Base-by-base conservation (phyloP, 1,140 invertebrate genomes). In the Coenobita brevimanus region DNA sequence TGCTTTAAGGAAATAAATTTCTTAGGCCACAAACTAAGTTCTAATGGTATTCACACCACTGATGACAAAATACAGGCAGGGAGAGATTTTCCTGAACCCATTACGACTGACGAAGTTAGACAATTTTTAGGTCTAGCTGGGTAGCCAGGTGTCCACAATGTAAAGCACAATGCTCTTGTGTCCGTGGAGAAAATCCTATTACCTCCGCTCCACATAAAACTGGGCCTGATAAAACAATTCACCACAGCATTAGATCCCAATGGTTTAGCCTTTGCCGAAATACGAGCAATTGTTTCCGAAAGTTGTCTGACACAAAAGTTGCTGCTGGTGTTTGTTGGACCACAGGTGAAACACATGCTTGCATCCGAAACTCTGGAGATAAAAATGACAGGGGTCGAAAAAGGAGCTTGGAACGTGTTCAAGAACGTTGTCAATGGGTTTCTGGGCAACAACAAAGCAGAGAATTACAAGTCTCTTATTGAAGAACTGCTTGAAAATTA, bases 201-300 rank as follows among this genome's bases (percentile, higher is more conserved):
- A 57, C 78, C 78, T 60, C 50, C 78, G 60, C 78, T 80, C 13
- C 50, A 8, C 50, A 80, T 80, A 80, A 50, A 33, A 46, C n/a
- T n/a, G n/a, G n/a, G n/a, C n/a, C n/a, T n/a, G n/a, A n/a, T n/a
- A n/a, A n/a, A n/a, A n/a, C n/a, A 50, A 80, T 80, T 80, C 24
- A 21, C 60, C 3, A 80, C 54, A 80, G 78, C 50, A 21, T 15
- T 80, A 57, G 78, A 80, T 80, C 78, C 30, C 78, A 80, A 33
- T 80, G 78, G 78, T 57, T 43, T 57, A 6, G 54, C 46, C 50
- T 80, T 80, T 27, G 3, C 13, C 76, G 3, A 79, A 13, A 79
- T 79, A 79, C n/a, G 76, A 46, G 43, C 76, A 80, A 60, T 54
- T 41, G 38, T 76, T 41, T 41, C 73, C n/a, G n/a, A 76, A 76